Evolutionary conservation across 1,140 invertebrate species (phyloP).

Genomic region (Drosophila athabasca): DNA sequence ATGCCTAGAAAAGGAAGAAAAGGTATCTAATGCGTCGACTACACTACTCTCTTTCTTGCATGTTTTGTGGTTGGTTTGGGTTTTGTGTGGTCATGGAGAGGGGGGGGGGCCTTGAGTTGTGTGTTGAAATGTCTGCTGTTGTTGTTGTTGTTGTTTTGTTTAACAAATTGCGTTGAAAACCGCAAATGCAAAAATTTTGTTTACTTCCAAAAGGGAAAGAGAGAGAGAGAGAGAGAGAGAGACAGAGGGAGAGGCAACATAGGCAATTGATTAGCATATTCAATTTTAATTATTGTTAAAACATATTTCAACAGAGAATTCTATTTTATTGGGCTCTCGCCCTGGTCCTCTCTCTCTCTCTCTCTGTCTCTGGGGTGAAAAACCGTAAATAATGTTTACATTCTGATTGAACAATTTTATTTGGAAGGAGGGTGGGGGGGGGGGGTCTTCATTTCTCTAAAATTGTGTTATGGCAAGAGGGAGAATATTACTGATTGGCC

Average conservation of each 20-base stretch:
- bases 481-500: slow-evolving; percentile 11
- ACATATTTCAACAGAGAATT: slow-evolving; percentile 41
- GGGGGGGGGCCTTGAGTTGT: slow-evolving; percentile 26
- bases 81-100: neutral
- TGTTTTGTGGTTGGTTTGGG: too few species aligned
- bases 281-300: slow-evolving; percentile 64
- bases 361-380: slow-evolving; percentile 31
- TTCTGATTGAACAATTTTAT: slow-evolving; percentile 57
- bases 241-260: too few species aligned
- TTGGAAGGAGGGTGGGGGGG: neutral
- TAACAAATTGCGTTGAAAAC: slow-evolving; percentile 60
- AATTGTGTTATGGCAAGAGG: slow-evolving; percentile 36
- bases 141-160: slow-evolving; percentile 19
- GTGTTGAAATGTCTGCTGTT: slow-evolving; percentile 19
- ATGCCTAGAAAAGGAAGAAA: too few species aligned
- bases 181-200: slow-evolving; percentile 60
- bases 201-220: slow-evolving; percentile 27
- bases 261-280: slow-evolving; percentile 63
- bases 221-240: slow-evolving; percentile 1
- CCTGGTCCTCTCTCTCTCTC: too few species aligned
- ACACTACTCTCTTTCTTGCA: too few species aligned
- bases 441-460: neutral
- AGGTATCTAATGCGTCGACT: too few species aligned
- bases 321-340: neutral
- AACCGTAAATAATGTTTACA: slow-evolving; percentile 58